Conservation (phyloP, 1,140 invertebrate genomes). For the Diorhabda sublineata region DNA sequence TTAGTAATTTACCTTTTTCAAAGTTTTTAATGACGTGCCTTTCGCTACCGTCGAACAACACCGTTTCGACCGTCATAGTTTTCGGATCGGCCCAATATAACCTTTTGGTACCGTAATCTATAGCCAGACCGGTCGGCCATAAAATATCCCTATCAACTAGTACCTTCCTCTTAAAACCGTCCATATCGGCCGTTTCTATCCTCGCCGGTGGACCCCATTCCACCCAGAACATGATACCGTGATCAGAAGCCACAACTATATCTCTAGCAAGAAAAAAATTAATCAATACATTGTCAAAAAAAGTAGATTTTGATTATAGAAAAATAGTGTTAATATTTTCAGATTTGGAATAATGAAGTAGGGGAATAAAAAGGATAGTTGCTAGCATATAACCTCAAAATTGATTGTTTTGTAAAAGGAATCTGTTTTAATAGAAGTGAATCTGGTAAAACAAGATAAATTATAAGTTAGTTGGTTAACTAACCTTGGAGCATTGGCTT, state of each 20-base stretch:
- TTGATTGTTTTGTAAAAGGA: too few relatives aligned
- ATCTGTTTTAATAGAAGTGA: too few relatives aligned
- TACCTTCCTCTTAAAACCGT: constrained; percentile 57
- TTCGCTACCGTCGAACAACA: constrained; percentile 63
- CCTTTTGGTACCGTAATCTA: constrained; percentile 62
- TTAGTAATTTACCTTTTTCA: constrained; percentile 40
- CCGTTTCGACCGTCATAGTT: constrained; percentile 62
- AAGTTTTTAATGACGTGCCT: constrained; percentile 57
- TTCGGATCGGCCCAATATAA: constrained; percentile 76
- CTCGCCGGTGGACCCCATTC: constrained; percentile 45
- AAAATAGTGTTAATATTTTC: too few relatives aligned
- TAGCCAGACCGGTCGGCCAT: constrained; percentile 63
- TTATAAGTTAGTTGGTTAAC: neutral
- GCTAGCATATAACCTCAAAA: too few relatives aligned
- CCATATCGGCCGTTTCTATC: constrained; percentile 65
- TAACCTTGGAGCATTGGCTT: constrained; percentile 56
- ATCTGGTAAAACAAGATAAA: too few relatives aligned
- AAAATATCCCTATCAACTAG: constrained; percentile 57
- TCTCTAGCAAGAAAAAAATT: constrained; percentile 38
- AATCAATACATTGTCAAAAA: neutral
- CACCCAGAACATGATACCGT: constrained; percentile 52
- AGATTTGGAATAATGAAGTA: too few relatives aligned
- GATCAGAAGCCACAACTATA: constrained; percentile 65
- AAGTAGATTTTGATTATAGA: too few relatives aligned
- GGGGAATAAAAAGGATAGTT: too few relatives aligned